These are phyloP conservation scores for Furnarius figulus DNA, from an alignment of 2,113 vertebrate genomes.

Conservation along the genomic window DNA sequence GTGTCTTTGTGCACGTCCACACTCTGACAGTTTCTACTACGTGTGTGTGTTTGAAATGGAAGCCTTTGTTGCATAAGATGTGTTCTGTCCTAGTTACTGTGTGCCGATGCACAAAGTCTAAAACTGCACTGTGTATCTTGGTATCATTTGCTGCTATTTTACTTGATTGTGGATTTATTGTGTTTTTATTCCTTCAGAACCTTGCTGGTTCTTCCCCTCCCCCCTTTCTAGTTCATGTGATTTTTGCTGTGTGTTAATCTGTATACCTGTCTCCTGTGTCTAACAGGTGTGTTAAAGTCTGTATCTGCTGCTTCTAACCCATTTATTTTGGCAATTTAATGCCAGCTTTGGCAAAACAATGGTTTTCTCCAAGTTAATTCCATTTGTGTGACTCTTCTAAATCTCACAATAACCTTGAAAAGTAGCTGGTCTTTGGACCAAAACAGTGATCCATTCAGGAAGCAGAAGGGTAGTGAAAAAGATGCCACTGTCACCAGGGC, in stretches of 20 bases:
- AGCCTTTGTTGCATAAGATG: neutral
- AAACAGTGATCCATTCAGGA: neutral
- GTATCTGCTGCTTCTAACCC: neutral
- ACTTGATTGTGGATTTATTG: neutral
- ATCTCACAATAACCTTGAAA: neutral
- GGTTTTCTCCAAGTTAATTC: neutral
- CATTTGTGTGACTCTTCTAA: neutral
- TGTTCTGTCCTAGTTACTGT: neutral
- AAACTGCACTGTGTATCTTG: neutral
- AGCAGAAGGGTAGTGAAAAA: neutral
- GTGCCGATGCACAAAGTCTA: neutral
- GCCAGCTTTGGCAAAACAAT: neutral
- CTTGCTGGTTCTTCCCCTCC: neutral
- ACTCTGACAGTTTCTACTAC: neutral
- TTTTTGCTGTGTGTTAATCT: neutral
- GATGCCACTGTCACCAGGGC: neutral
- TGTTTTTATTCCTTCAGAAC: neutral
- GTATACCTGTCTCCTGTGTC: no score
- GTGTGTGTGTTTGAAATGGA: neutral
- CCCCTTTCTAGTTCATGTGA: accelerated
- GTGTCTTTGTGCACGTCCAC: accelerated
- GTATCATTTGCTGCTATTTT: no score
- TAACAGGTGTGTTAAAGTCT: neutral
- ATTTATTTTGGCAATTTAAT: neutral
- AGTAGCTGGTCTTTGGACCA: neutral